phyloP scores from a whole-genome alignment of 2,888 invertebrate genomes.

The Uropetala carovei region DNA sequence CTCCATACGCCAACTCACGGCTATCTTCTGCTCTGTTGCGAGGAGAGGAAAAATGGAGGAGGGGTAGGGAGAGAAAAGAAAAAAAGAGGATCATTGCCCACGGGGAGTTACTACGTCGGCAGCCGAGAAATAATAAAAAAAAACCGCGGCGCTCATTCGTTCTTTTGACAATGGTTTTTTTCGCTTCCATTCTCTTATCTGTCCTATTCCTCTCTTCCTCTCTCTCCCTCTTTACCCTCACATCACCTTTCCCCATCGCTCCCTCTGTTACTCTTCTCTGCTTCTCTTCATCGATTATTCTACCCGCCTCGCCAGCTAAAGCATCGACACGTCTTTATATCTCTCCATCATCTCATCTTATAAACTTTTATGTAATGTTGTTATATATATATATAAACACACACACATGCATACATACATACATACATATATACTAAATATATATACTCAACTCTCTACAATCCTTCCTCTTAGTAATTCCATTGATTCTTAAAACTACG shows the following conservation, averaged over 20 bases:
- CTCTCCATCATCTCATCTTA: neutral
- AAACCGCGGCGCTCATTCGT: conserved; percentile 25
- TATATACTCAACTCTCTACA: no score
- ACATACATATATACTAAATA: no score
- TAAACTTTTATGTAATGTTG: no score
- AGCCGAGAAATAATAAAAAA: conserved; percentile 18
- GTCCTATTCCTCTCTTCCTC: neutral
- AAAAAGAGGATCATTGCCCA: conserved; percentile 10
- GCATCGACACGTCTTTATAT: neutral
- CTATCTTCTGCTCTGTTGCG: conserved; percentile 19
- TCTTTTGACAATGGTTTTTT: conserved; percentile 17
- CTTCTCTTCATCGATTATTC: no score
- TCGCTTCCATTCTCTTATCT: conserved; percentile 9
- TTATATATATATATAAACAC: no score
- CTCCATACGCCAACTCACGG: conserved; percentile 21
- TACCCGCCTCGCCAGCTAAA: neutral
- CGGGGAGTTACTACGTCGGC: conserved; percentile 13
- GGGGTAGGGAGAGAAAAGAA: neutral
- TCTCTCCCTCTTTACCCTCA: neutral
- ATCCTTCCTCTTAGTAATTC: no score
- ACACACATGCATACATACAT: no score
- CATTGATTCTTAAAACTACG: no score
- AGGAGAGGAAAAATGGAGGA: no score
- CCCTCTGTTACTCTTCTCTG: neutral
- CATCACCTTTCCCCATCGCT: neutral